Evolutionary conservation across 2,113 vertebrate genomes (phyloP).

Genomic region (Syngnathoides biaculeatus): DNA sequence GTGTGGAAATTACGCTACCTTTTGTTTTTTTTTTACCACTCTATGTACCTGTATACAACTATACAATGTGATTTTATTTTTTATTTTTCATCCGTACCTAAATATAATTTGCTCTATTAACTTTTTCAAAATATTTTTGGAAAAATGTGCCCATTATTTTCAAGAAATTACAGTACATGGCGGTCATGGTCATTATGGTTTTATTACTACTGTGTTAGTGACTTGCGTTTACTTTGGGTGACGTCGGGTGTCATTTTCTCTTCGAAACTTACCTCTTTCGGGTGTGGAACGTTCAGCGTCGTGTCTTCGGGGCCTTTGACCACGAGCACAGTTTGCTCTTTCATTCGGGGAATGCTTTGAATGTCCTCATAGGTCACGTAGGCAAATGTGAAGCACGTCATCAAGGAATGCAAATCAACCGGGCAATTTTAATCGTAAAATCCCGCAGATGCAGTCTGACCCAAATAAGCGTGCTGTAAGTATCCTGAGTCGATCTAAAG

Average conservation of each 20-base stretch:
- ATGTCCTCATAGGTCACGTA: conserved; percentile 93
- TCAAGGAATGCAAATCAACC: conserved; percentile 68
- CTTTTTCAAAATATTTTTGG: too few relatives aligned
- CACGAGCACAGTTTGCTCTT: conserved; percentile 92
- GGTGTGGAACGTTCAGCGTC: conserved; percentile 90
- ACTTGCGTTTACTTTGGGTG: not conserved
- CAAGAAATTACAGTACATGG: too few relatives aligned
- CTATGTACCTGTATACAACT: too few relatives aligned
- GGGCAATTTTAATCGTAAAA: not conserved
- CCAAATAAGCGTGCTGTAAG: not conserved
- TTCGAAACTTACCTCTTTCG: conserved; percentile 79
- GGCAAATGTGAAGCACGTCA: conserved; percentile 76
- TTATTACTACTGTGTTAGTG: too few relatives aligned
- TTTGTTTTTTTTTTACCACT: too few relatives aligned
- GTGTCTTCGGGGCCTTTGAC: conserved; percentile 94
- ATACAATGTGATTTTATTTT: too few relatives aligned
- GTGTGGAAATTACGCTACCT: too few relatives aligned
- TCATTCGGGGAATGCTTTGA: conserved; percentile 82
- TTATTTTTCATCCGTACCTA: too few relatives aligned
- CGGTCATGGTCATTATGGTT: too few relatives aligned
- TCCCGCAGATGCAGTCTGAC: not conserved
- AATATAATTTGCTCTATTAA: too few relatives aligned
- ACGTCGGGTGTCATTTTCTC: not conserved
- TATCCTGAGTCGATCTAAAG: not conserved
- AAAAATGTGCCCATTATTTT: too few relatives aligned